Base-by-base conservation (phyloP, 2,888 invertebrate genomes). In the Camptogramma bilineatum region DNA sequence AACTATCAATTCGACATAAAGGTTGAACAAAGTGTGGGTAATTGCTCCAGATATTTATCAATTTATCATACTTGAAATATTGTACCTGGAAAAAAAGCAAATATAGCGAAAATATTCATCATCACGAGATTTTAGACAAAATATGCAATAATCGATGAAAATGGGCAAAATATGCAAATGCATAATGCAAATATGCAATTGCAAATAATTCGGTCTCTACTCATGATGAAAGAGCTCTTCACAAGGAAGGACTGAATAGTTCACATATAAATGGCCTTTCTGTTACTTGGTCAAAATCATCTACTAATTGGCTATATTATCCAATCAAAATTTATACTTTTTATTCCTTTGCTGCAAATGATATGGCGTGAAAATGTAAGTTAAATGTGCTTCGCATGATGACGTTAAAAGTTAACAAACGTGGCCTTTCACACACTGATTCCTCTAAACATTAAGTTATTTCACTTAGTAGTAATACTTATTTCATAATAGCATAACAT, bases 341-440 rank as follows among this genome's bases (percentile, higher is more conserved):
- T 47, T 31, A 34, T 56, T 57, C 42, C 51, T 57, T 57, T n/a
- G 50, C 50, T 57, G 56, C 51, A 51, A 39, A 51, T 42, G 57
- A 17, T 51, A 51, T 42, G 57, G 21, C 39, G 42, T 18, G 17
- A 42, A 46, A 34, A 57, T 57, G 57, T 57, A 57, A 57, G 51
- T 57, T 39, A 42, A 24, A 60, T 47, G 60, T 60, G 53, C 48
- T 54, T 53, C 48, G 48, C 61, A 54, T 61, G 48, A 34, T 21
- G 34, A 21, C 21, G 54, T 61, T 17, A 44, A 28, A 53, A 61
- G 50, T 54, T 52, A 34, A 48, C 24, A 42, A 21, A 42, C 53
- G 48, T 42, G 50, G 44, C 61, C 54, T 61, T 34, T 10, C 2
- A 34, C 34, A 34, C 10, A 34, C 10, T 13, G 10, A 10, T 34